Evolutionary conservation across 1,140 invertebrate species (phyloP), one percentile per base, ranked within the genome.

Genomic region (Saccostrea cuccullata): DNA sequence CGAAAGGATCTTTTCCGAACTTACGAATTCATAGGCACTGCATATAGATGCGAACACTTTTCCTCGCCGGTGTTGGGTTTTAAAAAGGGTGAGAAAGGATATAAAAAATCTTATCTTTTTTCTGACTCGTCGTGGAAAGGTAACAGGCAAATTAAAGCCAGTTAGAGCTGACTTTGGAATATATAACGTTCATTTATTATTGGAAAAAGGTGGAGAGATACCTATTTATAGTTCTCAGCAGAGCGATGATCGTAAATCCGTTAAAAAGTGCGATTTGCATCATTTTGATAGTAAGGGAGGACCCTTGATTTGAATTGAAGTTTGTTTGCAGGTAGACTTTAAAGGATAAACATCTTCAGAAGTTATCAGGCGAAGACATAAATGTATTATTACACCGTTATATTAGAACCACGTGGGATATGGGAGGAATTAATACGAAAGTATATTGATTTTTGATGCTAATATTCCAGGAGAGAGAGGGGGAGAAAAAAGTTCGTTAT

Each of bases 301-400:
- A 36, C 30, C 30, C 70, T 77, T 77, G 70, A 77, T 77, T 77
- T 77, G 70, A 26, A 77, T 15, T 77, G 23, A 77, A 77, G 30
- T 77, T 26, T 77, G 70, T 77, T 77, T 77, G 70, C 26, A 15
- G 70, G 70, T 12, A 30, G 23, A 77, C 70, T 30, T 77, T 40
- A 77, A 77, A 77, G 70, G 70, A 77, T 77, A 77, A 77, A 77
- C 26, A 77, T 77, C 70, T 30, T 77, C 26, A 77, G 36, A 77
- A 77, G 70, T 77, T 77, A 26, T 77, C 70, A 17, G 70, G 26
- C 26, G 30, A 77, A 26, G 30, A 77, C 70, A 77, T 77, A 77
- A 77, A 84, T 84, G 82, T 84, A 84, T 55, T 56, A 55, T n/a
- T 84, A 55, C 40, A 84, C 55, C 13, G 55, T 56, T 84, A 23